Evolutionary conservation across 2,113 vertebrate species (phyloP).

Genomic region (Heloderma charlesbogerti): DNA sequence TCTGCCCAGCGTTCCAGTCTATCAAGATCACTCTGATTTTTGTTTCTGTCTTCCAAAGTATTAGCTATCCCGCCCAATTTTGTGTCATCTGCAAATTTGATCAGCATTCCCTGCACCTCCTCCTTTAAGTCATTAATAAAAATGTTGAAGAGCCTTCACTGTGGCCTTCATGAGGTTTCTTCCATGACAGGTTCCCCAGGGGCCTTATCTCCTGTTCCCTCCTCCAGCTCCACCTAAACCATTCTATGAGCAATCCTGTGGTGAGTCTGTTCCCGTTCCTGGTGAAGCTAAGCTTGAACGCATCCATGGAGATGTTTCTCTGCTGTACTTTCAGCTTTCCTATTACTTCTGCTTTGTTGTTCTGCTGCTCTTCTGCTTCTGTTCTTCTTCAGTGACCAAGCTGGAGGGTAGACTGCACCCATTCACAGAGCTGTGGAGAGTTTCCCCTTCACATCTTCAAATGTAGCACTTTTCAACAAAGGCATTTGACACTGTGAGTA

Average conservation of each 20-base stretch:
- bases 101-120: no score
- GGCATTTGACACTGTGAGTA: not conserved
- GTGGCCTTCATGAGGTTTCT: not conserved
- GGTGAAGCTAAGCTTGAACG: not conserved
- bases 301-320: not conserved
- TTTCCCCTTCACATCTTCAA: not conserved
- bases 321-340: not conserved
- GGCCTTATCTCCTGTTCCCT: not conserved
- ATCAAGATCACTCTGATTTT: no score
- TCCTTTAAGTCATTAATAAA: no score
- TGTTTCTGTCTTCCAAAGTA: no score
- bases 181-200: not conserved
- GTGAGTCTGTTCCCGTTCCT: not conserved
- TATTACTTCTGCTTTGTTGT: not conserved
- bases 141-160: no score
- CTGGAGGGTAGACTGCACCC: no score
- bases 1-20: no score
- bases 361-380: not conserved
- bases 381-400: not conserved
- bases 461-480: not conserved
- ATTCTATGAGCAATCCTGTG: not conserved
- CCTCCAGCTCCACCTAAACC: not conserved
- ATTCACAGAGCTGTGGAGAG: not conserved
- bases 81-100: no score
- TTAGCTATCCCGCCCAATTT: no score